Evolutionary conservation across 2,797 vertebrate genomes (phyloP), one percentile per base, ranked within the genome.

Genomic region (Smutsia gigantea): DNA sequence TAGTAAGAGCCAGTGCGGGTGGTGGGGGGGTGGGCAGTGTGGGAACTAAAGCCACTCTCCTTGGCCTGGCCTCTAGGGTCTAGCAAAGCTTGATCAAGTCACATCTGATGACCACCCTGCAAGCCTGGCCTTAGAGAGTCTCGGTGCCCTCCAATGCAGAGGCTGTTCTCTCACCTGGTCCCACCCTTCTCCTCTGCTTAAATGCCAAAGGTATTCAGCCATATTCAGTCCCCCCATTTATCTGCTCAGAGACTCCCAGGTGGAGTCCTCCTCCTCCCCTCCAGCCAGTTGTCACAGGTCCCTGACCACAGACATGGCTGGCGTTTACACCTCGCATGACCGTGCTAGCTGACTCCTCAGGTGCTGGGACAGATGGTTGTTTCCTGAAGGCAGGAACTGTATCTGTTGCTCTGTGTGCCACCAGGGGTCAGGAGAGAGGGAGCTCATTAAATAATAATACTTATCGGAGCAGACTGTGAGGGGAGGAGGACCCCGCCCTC

Each of bases 291-390:
- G 10, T 4, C 37, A 9, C 0, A 0, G 59, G 17, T 1, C 39
- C 3, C 1, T 2, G 61, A 18, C 6, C 25, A 1, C 0, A 7
- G 4, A 23, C 4, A 4, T 7, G 21, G 1, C 2, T 0, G 13
- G 37, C 2, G 21, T 7, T 4, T 1, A 23, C 27, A 2, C 13
- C 8, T 5, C 19, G 3, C 18, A 23, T 7, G 29, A 25, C 29
- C 1, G 1, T 7, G 1, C 55, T 7, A 11, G n/a, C 23, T 8
- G 39, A 46, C 31, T 34, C 59, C 34, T 27, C 5, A 61, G 59
- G 29, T 49, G 37, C 11, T 19, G 29, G 17, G 21, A 39, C 57
- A 31, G 18, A 53, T 18, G 4, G 8, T 5, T 46, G 7, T 7
- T 75, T 15, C 53, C 39, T 25, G 74, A 39, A 10, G 53, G 37